Evolutionary conservation across 2,797 vertebrate genomes (phyloP).

Genomic region (Aphelocoma californica): DNA sequence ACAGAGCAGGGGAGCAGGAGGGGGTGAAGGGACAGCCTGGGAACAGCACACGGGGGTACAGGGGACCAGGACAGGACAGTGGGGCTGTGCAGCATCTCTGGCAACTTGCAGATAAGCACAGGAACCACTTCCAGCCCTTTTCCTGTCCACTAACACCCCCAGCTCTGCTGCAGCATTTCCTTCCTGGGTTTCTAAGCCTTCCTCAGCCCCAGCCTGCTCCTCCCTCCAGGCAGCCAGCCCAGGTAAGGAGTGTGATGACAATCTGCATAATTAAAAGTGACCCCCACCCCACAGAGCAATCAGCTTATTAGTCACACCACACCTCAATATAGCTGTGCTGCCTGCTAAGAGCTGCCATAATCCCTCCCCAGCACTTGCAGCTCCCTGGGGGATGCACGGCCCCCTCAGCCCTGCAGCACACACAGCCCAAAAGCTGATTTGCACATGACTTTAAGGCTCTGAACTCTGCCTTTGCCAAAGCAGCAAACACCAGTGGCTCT

Average conservation of each 20-base stretch:
- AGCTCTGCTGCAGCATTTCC: neutral
- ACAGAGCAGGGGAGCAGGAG: neutral
- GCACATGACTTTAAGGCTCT: neutral
- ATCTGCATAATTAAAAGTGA: neutral
- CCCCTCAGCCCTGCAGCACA: neutral
- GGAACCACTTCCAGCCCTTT: neutral
- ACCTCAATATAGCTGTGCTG: neutral
- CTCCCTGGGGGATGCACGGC: neutral
- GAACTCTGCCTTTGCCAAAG: neutral
- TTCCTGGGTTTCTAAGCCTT: neutral
- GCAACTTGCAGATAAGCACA: neutral
- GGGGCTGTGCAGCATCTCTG: neutral
- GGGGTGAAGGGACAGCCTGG: neutral
- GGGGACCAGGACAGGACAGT: neutral
- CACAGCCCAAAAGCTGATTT: neutral
- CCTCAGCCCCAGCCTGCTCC: neutral
- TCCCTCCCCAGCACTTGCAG: neutral
- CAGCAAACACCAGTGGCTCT: neutral
- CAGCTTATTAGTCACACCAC: conserved; percentile 10
- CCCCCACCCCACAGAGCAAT: neutral
- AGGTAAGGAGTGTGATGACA: neutral
- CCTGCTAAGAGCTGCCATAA: neutral
- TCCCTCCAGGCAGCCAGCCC: neutral
- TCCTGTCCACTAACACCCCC: neutral
- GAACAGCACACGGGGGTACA: rapidly evolving